Conservation (phyloP, 2,113 vertebrate species). For the Bucco capensis region DNA sequence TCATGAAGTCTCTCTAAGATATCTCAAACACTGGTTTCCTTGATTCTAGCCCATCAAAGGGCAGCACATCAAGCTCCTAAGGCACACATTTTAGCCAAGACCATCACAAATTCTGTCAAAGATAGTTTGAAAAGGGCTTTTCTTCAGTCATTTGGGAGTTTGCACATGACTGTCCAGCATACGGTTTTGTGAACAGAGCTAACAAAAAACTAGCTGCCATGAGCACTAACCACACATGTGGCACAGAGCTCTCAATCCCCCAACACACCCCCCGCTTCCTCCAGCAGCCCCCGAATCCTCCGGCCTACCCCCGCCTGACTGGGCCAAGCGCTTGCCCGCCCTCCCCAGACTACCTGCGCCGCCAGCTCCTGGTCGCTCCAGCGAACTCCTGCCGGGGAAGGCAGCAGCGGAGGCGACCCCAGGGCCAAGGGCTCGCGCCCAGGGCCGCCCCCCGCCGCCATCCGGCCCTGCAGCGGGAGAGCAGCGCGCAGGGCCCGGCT, state of each 20-base stretch:
- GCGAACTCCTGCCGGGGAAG: rapidly evolving
- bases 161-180: rapidly evolving
- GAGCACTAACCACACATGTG: rapidly evolving
- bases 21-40: not conserved
- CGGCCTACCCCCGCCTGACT: not conserved
- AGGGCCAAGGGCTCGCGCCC: not conserved
- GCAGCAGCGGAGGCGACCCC: rapidly evolving
- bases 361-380: not conserved
- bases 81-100: not conserved
- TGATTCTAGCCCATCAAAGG: not conserved
- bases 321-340: not conserved
- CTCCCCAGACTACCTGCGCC: not conserved
- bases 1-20: not conserved
- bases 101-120: not conserved
- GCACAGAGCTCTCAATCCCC: rapidly evolving
- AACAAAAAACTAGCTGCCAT: not conserved
- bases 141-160: not conserved
- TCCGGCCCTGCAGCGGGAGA: not conserved
- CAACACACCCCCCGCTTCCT: too few species aligned
- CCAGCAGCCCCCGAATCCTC: not conserved
- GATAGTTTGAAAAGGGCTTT: not conserved
- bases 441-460: not conserved
- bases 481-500: too few species aligned
- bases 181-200: rapidly evolving
- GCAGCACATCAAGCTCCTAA: not conserved